Conservation (phyloP, 2,113 vertebrate species). For the Zosterops borbonicus region DNA sequence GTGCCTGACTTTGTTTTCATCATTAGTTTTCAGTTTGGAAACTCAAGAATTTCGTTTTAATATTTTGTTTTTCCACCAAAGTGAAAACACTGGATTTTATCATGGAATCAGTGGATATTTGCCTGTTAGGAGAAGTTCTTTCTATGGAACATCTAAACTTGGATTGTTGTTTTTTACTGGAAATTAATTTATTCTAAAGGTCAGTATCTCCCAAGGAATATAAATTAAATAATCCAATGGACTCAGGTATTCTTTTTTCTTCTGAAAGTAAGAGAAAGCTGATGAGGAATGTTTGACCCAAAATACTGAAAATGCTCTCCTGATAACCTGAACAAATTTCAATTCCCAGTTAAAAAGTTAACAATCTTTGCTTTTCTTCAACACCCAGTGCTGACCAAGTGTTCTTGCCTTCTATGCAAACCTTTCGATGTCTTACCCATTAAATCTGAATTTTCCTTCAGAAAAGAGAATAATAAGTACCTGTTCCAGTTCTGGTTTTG, state of each 20-base stretch:
- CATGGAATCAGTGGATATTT: neutral
- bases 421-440: neutral
- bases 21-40: neutral
- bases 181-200: conserved; percentile 11
- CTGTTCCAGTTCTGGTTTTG: neutral
- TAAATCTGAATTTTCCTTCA: neutral
- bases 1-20: neutral
- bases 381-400: neutral
- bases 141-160: neutral
- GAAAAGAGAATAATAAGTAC: neutral
- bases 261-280: neutral
- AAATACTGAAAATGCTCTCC: neutral
- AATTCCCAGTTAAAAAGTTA: neutral
- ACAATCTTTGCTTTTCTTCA: neutral
- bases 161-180: neutral
- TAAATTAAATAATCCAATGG: neutral
- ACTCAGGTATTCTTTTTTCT: neutral
- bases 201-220: neutral
- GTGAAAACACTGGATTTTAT: neutral
- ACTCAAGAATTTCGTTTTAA: neutral
- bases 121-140: neutral
- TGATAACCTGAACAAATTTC: neutral
- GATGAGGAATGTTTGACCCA: neutral
- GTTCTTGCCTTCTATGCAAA: neutral
- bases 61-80: neutral